Conservation (phyloP, 2,888 invertebrate species). For the Drosophila trichaetosa region DNA sequence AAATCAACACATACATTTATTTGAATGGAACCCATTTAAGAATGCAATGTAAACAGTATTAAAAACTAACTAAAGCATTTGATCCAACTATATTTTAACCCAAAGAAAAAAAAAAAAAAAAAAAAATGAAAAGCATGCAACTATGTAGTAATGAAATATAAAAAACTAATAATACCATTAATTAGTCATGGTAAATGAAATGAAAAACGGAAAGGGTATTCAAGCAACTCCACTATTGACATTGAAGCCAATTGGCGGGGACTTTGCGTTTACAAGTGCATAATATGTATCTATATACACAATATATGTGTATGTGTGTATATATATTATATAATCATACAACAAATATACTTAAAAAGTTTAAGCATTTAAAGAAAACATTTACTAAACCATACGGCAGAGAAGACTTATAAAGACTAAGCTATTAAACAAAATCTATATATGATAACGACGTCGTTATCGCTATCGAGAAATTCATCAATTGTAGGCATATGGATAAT, state of each 20-base stretch:
- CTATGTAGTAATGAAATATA: constrained; percentile 8
- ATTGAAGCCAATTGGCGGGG: constrained; percentile 1
- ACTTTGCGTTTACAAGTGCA: constrained; percentile 34
- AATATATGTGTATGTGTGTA: constrained; percentile 22
- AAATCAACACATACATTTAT: constrained; percentile 9
- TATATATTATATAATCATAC: constrained; percentile 25
- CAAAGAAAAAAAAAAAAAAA: neutral
- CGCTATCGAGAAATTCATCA: constrained; percentile 30
- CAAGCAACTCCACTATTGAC: constrained; percentile 4
- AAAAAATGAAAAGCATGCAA: constrained; percentile 40
- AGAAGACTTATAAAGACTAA: constrained; percentile 74
- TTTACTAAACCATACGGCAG: constrained; percentile 57
- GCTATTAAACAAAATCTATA: constrained; percentile 29
- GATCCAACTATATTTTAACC: constrained; percentile 20
- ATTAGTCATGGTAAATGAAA: constrained; percentile 6
- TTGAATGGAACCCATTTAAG: constrained; percentile 38
- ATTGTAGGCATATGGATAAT: constrained; percentile 25
- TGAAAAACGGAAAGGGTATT: neutral
- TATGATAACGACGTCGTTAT: constrained; percentile 15
- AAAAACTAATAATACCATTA: neutral
- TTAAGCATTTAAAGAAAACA: constrained; percentile 41
- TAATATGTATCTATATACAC: constrained; percentile 26
- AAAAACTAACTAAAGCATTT: constrained; percentile 60
- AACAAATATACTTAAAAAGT: constrained; percentile 23
- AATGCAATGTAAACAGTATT: constrained; percentile 64